Base-by-base conservation (phyloP, 2,888 invertebrate species). In the Acronicta aceris region DNA sequence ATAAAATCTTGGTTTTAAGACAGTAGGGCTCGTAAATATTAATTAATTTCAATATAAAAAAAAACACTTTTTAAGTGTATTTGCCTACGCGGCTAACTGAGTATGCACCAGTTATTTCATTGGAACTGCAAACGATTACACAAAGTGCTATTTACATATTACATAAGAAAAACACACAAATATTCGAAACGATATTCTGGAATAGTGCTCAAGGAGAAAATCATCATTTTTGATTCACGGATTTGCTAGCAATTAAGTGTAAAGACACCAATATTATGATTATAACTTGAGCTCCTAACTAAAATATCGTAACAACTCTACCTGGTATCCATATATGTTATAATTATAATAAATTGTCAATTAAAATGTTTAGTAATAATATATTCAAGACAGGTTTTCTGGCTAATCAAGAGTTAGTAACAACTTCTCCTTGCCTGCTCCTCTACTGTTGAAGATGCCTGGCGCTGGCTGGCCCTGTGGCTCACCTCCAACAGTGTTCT, bases 371-470 rank as follows among this genome's bases (percentile, higher is more conserved):
- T 8, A 30, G 41, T 21, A 17, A 17, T 1, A 8, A 17, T 1
- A 8, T 25, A 43, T 64, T 51, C 17, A 9, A 54, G 50, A 21
- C 33, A 50, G 25, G 8, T 9, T 53, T 7, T 12, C 25, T 27
- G 36, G 21, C 41, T 71, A 71, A 38, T 67, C 59, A 54, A 68
- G 64, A 45, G 64, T 59, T 71, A 72, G 51, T 72, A 77, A 76
- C 56, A 70, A 66, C 79, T 83, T 85, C 79, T 82, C 84, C 92
- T 93, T 93, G 90, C 93, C 93, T 91, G 93, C 92, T 75, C 92
- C 92, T 87, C 94, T 88, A 86, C 83, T 91, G 84, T 90, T 92
- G 81, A 90, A 94, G 61, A 94, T 93, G 36, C 92, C 93, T 5
- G 93, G 89, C 0, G 93, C 87, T 1, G 92, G 81, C 59, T 93